phyloP scores from a whole-genome alignment of 2,797 vertebrate genomes.

The Paratrypauchen microcephalus region DNA sequence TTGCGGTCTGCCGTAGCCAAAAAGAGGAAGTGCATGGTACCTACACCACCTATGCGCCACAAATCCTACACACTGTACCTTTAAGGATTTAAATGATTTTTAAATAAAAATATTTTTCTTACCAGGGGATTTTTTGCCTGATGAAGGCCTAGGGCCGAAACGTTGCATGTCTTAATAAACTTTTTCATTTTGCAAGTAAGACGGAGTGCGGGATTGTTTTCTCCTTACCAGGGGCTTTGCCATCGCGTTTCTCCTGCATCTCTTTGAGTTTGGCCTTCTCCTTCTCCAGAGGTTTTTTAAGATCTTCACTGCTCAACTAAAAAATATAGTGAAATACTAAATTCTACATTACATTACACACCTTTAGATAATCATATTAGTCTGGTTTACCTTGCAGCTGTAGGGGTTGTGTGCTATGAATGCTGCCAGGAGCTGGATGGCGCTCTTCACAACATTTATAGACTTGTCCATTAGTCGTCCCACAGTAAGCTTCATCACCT shows the following conservation, averaged over 20 bases:
- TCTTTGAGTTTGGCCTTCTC: constrained; percentile 85
- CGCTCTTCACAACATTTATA: constrained; percentile 89
- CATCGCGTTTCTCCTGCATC: constrained; percentile 71
- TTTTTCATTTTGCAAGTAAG: too few species aligned
- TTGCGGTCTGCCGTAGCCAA: too few species aligned
- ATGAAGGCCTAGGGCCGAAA: too few species aligned
- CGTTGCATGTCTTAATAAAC: too few species aligned
- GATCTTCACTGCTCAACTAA: constrained; percentile 88
- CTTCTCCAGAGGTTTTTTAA: constrained; percentile 86
- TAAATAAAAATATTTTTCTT: constrained; percentile 1
- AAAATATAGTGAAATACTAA: constrained; percentile 2
- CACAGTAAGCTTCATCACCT: constrained; percentile 87
- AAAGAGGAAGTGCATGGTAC: too few species aligned
- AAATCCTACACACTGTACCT: too few species aligned
- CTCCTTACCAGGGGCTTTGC: constrained; percentile 71
- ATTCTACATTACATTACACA: neutral
- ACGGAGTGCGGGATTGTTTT: too few species aligned
- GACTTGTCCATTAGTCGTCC: constrained; percentile 92
- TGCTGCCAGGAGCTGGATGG: constrained; percentile 89
- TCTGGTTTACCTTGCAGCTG: constrained; percentile 88
- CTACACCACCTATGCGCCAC: too few species aligned
- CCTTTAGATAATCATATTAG: rapidly evolving
- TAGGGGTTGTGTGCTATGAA: constrained; percentile 97
- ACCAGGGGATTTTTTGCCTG: constrained; percentile 77
- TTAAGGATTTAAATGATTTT: too few species aligned